A percentile compares a stretch with the other conserved stretches of the same genome.
These are phyloP conservation scores for Cataglyphis livida DNA, from an alignment of 2,888 invertebrate species.

Conservation along the genomic window DNA sequence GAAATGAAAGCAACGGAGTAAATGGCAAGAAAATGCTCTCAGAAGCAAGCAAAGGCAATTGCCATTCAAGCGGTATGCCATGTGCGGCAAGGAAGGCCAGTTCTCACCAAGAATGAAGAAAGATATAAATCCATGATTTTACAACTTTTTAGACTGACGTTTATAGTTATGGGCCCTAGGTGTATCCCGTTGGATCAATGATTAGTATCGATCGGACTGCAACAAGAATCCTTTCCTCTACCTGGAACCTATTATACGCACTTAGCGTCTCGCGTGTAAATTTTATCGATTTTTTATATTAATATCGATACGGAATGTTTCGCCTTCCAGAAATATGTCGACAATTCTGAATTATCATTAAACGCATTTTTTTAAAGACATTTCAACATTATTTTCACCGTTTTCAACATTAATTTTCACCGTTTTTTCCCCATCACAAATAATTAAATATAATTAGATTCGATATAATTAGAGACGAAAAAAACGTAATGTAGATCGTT, in stretches of 20 bases:
- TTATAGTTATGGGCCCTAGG: constrained; percentile 72
- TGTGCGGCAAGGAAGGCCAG: constrained; percentile 39
- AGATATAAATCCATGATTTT: constrained; percentile 76
- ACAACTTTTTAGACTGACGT: constrained; percentile 74
- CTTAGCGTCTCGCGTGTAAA: not conserved
- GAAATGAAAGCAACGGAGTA: constrained; percentile 48
- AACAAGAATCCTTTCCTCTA: constrained; percentile 61
- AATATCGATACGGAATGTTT: not conserved
- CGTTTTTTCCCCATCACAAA: not conserved
- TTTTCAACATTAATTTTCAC: not conserved
- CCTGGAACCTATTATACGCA: constrained; percentile 69
- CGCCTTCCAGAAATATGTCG: not conserved
- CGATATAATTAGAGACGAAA: too few species aligned
- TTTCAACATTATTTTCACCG: not conserved
- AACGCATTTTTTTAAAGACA: not conserved
- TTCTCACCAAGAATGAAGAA: constrained; percentile 61
- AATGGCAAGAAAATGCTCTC: not conserved
- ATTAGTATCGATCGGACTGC: constrained; percentile 74
- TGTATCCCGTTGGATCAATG: constrained; percentile 73
- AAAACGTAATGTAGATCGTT: not conserved
- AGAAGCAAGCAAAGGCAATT: constrained; percentile 30
- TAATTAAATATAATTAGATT: constrained; percentile 5
- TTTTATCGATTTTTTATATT: constrained; percentile 20
- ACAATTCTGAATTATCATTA: not conserved
- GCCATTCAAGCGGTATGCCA: constrained; percentile 50